Evolutionary conservation across 2,797 vertebrate species (phyloP), one percentile per base, ranked within the genome.

Genomic region (Lindbergichthys nudifrons): DNA sequence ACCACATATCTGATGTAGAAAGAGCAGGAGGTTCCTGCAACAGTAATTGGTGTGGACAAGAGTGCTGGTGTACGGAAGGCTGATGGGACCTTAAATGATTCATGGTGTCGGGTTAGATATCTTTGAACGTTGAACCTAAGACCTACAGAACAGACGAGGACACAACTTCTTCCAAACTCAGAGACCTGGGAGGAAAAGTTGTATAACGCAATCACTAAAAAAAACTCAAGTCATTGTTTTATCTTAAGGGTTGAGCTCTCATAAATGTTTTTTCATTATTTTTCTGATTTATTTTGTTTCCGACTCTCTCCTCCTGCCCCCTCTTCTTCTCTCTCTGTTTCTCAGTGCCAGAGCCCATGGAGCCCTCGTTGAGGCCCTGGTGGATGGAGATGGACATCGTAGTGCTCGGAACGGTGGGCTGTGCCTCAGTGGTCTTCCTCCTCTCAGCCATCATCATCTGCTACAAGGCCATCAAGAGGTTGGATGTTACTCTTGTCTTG

Each of bases 381-480:
- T 97, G 97, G 97, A 96, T 93, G 65, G 96, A 97, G 89, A 94
- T 98, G 72, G 96, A 97, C 88, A 93, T 97, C 82, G 79, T 96
- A 85, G 96, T 97, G 80, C 87, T 96, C 60, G 93, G 96, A 41
- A 96, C 96, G 1, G 96, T 96, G 76, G 95, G 96, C 81, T 97
- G 96, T 9, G 87, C 95, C 85, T 96, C 96, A 47, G 87, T 95
- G 50, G 92, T 97, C 85, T 96, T 99, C 84, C 96, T 99, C 82
- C 94, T 97, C 43, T 90, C 97, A 89, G 95, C 96, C 82, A 94
- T 97, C 92, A 97, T 98, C 93, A 97, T 98, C 94, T 99, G 97
- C 95, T 98, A 98, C 95, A 99, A 98, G 95, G 97, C 97, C 93
- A 98, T 99, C 92, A 98, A 99, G 93, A 97, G 98, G 98, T 99